Evolutionary conservation across 2,113 vertebrate genomes (phyloP).

Genomic region (Aramus guarauna): DNA sequence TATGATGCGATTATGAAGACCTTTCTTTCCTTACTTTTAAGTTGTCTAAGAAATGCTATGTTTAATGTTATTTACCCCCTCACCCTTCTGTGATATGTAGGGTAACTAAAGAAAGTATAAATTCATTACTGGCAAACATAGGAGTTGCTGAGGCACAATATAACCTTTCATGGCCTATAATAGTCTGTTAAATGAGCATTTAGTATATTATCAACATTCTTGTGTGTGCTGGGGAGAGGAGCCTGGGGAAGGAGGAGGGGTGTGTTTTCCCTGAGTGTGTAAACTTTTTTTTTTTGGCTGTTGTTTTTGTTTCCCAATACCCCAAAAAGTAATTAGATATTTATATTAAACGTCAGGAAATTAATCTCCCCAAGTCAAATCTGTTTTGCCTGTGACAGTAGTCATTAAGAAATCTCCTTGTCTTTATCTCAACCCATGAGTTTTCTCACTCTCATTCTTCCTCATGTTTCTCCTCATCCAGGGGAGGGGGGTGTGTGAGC

Average conservation of each 20-base stretch:
- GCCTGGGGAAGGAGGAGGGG: background rate
- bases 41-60: background rate
- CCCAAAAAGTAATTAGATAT: background rate
- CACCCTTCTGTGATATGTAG: background rate
- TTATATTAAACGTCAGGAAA: background rate
- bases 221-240: background rate
- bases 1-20: background rate
- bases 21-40: background rate
- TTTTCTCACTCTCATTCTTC: background rate
- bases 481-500: rapidly evolving
- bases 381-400: background rate
- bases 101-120: background rate
- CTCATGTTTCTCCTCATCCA: background rate
- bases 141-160: background rate
- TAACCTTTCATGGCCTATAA: background rate
- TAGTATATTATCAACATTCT: background rate
- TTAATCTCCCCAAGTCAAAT: background rate
- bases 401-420: background rate
- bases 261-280: background rate
- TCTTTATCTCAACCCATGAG: background rate
- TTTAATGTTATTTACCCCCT: background rate
- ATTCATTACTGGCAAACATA: background rate
- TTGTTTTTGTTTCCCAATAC: background rate
- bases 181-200: background rate
- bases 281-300: background rate